Base-by-base conservation (phyloP, 2,113 vertebrate species). In the Centrocercus urophasianus region DNA sequence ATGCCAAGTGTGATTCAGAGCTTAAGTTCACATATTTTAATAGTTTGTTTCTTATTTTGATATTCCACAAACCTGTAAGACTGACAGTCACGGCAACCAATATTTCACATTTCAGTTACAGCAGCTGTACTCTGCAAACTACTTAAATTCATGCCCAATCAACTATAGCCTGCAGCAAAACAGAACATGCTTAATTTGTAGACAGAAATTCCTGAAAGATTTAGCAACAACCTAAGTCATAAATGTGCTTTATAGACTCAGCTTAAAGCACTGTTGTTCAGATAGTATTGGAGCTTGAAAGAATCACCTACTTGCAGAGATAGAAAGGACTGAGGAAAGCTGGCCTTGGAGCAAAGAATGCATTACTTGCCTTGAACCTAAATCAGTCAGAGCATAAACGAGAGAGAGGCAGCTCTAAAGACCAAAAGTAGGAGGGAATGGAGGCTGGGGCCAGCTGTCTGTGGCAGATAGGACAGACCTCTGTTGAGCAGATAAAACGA, bases 291-390 rank as follows among this genome's bases (percentile, higher is more conserved):
- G 22, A 76, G 42, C 43, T 30, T 76, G 43, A 65, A 4, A 83
- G 32, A 86, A 47, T 6, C 25, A 40, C 36, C 12, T 80, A 69
- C 24, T n/a, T 5, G 13, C 1, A 0, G 67, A 32, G 0, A 0
- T 40, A 19, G 43, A 36, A 56, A 69, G 40, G 4, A 57, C 67
- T 67, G 32, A 14, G 27, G n/a, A 88, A 73, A 88, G 30, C 40
- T 36, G 54, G 42, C 43, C 45, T 36, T 27, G n/a, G 32, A 57
- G 64, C 43, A 52, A 65, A 65, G 48, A 32, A 38, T 28, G 7
- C 0, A 5, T 12, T 54, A 70, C 24, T 64, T 69, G 25, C 74
- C 71, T 94, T 57, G 63, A 50, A 47, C 18, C 11, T 61, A 11
- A 2, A 19, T 36, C 32, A 60, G 36, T 8, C 21, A 25, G 13